Conservation (phyloP, 2,888 invertebrate genomes). For the Drosophila mayaguana region DNA sequence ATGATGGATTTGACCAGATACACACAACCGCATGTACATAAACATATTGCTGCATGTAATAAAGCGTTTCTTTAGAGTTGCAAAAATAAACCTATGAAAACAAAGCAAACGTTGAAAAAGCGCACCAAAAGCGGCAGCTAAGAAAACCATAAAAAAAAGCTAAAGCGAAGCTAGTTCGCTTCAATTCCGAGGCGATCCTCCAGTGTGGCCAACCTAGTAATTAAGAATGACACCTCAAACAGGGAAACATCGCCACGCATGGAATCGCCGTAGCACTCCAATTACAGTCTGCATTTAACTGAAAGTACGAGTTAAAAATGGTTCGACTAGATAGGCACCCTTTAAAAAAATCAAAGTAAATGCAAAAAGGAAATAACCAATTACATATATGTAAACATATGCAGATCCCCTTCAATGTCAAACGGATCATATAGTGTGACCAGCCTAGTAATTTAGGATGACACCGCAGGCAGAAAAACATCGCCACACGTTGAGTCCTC, state of each 20-base stretch:
- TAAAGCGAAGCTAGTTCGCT: conserved; percentile 7
- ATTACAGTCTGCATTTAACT: conserved; percentile 3
- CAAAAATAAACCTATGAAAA: conserved; percentile 43
- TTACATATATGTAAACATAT: background rate
- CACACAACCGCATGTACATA: conserved; percentile 15
- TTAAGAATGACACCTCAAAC: conserved; percentile 35
- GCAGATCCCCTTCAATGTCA: conserved; percentile 34
- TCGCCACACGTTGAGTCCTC: background rate
- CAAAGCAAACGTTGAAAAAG: conserved; percentile 25
- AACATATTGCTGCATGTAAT: conserved; percentile 48
- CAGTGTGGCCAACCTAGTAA: conserved; percentile 20
- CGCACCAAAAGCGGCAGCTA: conserved; percentile 39
- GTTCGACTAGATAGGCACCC: background rate
- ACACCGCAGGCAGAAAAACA: conserved; percentile 3
- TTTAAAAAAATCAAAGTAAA: background rate
- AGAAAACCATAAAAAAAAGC: conserved; percentile 41
- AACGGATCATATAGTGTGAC: conserved; percentile 1
- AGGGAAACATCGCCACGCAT: conserved; percentile 6
- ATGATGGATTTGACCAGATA: conserved; percentile 77
- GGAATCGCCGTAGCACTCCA: background rate
- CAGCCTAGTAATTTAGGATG: conserved; percentile 39
- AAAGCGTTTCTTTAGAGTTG: conserved; percentile 68
- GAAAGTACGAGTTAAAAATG: conserved; percentile 12
- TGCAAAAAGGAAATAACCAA: conserved; percentile 18
- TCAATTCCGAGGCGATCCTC: conserved; percentile 35